Evolutionary conservation across 2,888 invertebrate genomes (phyloP).

Genomic region (Plusia festucae): DNA sequence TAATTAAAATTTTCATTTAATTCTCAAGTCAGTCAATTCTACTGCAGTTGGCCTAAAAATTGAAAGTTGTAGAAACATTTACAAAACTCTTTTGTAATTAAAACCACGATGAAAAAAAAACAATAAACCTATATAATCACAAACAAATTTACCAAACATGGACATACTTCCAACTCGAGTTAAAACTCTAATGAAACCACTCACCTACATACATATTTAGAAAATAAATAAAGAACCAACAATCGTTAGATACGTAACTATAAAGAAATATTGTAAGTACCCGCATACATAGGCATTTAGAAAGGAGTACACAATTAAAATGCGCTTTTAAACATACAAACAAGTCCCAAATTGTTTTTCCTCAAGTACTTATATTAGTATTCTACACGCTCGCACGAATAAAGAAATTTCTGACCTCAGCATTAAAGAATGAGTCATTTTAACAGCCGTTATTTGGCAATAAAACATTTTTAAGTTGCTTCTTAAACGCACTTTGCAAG

Average conservation of each 20-base stretch:
- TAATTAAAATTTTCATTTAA: too few relatives aligned
- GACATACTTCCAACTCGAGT: background rate
- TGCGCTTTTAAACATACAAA: slow-evolving; percentile 69
- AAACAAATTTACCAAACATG: background rate
- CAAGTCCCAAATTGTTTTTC: slow-evolving; percentile 76
- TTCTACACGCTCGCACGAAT: slow-evolving; percentile 72
- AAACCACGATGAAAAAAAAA: background rate
- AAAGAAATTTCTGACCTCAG: slow-evolving; percentile 79
- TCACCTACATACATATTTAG: slow-evolving; percentile 40
- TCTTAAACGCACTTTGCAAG: slow-evolving; percentile 66
- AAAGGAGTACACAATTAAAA: slow-evolving; percentile 79
- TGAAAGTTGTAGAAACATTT: background rate
- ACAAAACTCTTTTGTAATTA: background rate
- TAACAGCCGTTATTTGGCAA: slow-evolving; percentile 79
- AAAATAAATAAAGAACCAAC: slow-evolving; percentile 32
- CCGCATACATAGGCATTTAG: slow-evolving; percentile 64
- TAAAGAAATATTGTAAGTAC: slow-evolving; percentile 50
- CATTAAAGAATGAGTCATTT: slow-evolving; percentile 82
- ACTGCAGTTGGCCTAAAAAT: too few relatives aligned
- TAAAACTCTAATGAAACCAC: slow-evolving; percentile 20
- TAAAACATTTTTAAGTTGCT: slow-evolving; percentile 75
- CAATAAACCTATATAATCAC: background rate
- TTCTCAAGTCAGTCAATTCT: too few relatives aligned
- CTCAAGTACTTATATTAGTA: slow-evolving; percentile 71
- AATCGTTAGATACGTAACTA: slow-evolving; percentile 30